phyloP scores from a whole-genome alignment of 2,797 vertebrate genomes.

The Eospalax fontanierii region DNA sequence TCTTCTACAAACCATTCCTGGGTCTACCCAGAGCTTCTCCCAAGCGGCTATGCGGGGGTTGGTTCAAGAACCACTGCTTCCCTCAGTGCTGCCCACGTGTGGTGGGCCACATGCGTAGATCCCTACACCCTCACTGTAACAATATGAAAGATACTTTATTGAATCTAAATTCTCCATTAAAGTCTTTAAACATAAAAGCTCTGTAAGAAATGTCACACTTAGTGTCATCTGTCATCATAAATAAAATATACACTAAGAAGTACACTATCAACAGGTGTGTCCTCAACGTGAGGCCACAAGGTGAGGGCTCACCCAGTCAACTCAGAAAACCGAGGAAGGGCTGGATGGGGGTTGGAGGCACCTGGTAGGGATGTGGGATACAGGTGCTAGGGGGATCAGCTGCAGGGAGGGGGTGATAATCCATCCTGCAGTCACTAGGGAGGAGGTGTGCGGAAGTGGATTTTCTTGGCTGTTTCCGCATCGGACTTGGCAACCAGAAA shows the following conservation, averaged over 20 bases:
- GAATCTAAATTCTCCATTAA: slow-evolving; percentile 49
- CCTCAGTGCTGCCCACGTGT: not conserved
- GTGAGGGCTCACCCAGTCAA: not conserved
- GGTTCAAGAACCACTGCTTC: not conserved
- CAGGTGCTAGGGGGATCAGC: not conserved
- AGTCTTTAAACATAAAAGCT: slow-evolving; percentile 70
- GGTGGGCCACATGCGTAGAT: not conserved
- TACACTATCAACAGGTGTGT: slow-evolving; percentile 80
- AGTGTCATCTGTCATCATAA: slow-evolving; percentile 68
- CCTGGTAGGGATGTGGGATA: not conserved
- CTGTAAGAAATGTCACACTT: slow-evolving; percentile 60
- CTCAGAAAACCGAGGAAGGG: not conserved
- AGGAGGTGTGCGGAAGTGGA: slow-evolving; percentile 93
- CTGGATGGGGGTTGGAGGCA: not conserved
- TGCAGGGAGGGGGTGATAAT: not conserved
- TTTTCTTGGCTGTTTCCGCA: slow-evolving; percentile 95
- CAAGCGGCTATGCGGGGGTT: rapidly evolving
- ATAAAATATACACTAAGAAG: slow-evolving; percentile 83
- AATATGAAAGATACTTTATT: slow-evolving; percentile 80
- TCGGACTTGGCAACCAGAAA: slow-evolving; percentile 98
- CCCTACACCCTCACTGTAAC: not conserved
- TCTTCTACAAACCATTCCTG: rapidly evolving
- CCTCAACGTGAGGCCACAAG: not conserved
- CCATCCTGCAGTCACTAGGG: slow-evolving; percentile 89
- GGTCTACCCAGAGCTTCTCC: not conserved